Evolutionary conservation across 1,140 invertebrate species (phyloP).

Genomic region (Hyphantria cunea): DNA sequence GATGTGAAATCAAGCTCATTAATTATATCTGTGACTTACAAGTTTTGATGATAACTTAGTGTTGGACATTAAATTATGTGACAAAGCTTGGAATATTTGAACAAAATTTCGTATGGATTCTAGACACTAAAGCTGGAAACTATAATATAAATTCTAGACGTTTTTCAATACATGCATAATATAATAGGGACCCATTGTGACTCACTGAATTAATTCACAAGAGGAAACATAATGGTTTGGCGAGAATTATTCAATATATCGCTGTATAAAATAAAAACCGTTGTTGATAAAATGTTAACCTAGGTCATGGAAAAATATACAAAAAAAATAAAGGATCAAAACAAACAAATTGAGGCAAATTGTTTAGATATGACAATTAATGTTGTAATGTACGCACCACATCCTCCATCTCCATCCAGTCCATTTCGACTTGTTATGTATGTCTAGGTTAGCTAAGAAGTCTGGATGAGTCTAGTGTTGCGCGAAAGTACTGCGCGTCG

Average conservation of each 20-base stretch:
- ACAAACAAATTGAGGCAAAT: slow-evolving; percentile 13
- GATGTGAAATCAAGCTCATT: neutral
- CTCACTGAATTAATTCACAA: neutral
- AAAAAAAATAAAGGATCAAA: slow-evolving; percentile 4
- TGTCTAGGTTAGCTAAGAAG: slow-evolving; percentile 52
- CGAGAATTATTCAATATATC: slow-evolving; percentile 42
- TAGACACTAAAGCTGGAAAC: too few species aligned
- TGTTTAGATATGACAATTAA: neutral
- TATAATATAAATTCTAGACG: too few species aligned
- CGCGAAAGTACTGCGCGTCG: slow-evolving; percentile 71
- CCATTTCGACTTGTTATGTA: slow-evolving; percentile 62
- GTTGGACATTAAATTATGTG: too few species aligned
- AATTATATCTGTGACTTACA: neutral
- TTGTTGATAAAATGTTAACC: slow-evolving; percentile 70
- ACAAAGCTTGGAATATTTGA: too few species aligned
- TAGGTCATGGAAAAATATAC: slow-evolving; percentile 67
- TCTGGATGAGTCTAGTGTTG: slow-evolving; percentile 51
- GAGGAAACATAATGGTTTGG: slow-evolving; percentile 33
- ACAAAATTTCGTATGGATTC: too few species aligned
- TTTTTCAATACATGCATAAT: too few species aligned
- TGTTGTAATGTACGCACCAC: slow-evolving; percentile 60
- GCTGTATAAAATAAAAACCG: slow-evolving; percentile 12
- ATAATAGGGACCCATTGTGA: neutral
- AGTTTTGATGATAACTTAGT: too few species aligned
- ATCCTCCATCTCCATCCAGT: slow-evolving; percentile 77